These are phyloP conservation scores for Homarus americanus DNA, from an alignment of 1,140 invertebrate genomes.

Conservation along the genomic window DNA sequence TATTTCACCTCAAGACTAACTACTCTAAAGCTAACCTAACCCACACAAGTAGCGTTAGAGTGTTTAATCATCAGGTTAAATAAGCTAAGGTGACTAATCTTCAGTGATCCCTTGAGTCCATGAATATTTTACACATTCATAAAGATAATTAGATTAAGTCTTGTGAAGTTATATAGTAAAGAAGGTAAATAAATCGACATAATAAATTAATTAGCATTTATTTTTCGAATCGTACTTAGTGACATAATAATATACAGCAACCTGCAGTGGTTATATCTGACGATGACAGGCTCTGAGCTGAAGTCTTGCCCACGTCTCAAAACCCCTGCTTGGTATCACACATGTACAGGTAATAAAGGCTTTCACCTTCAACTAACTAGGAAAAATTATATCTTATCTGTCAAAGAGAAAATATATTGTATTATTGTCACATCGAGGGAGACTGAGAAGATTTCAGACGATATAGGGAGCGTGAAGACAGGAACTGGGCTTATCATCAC, in stretches of 20 bases:
- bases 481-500: neutral
- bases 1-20: too few species aligned
- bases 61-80: too few species aligned
- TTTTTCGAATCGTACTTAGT: neutral
- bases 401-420: neutral
- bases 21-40: too few species aligned
- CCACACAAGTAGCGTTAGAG: too few species aligned
- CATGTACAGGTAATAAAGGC: neutral
- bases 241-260: neutral
- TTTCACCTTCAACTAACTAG: neutral
- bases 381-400: neutral
- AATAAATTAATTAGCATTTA: neutral
- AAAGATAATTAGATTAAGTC: too few species aligned
- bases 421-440: neutral
- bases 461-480: neutral
- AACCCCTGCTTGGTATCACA: neutral
- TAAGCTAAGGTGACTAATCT: too few species aligned
- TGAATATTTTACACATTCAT: too few species aligned
- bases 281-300: too few species aligned
- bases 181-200: neutral
- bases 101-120: too few species aligned
- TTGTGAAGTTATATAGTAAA: too few species aligned
- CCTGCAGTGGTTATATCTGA: neutral
- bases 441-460: neutral
- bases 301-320: too few species aligned